A percentile compares a stretch with the other conserved stretches of the same genome.
phyloP scores from a whole-genome alignment of 2,113 vertebrate species.

The Scytalopus superciliaris region DNA sequence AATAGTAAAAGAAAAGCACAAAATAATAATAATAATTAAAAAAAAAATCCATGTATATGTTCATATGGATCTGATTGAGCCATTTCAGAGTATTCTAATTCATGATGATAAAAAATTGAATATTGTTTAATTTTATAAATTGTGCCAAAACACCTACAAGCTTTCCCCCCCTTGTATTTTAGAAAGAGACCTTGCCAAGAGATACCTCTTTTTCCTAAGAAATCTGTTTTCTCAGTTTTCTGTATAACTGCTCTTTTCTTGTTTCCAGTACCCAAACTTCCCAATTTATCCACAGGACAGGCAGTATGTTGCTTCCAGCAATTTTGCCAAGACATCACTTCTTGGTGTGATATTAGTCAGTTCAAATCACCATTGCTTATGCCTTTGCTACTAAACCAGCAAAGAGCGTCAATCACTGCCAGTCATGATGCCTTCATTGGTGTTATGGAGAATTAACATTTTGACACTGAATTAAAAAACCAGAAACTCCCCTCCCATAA shows the following conservation, averaged over 20 bases:
- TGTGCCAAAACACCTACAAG: neutral
- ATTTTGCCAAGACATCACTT: neutral
- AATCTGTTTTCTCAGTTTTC: neutral
- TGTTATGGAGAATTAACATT: neutral
- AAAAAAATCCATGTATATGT: neutral
- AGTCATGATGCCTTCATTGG: neutral
- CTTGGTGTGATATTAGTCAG: neutral
- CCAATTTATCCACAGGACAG: conserved; percentile 20
- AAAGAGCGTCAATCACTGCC: neutral
- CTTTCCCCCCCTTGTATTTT: neutral
- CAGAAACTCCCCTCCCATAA: neutral
- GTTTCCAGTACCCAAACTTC: neutral
- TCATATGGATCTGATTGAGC: neutral
- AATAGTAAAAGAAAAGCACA: neutral
- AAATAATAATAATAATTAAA: no score
- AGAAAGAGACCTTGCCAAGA: neutral
- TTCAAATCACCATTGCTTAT: neutral
- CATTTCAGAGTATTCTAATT: neutral
- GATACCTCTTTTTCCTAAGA: neutral
- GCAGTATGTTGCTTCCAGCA: neutral
- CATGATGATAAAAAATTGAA: neutral
- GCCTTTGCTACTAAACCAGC: neutral
- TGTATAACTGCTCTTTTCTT: conserved; percentile 30
- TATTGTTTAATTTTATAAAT: conserved; percentile 1
- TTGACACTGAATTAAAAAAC: neutral